Evolutionary conservation across 2,888 invertebrate species (phyloP).

Genomic region (Phytoseiulus persimilis): DNA sequence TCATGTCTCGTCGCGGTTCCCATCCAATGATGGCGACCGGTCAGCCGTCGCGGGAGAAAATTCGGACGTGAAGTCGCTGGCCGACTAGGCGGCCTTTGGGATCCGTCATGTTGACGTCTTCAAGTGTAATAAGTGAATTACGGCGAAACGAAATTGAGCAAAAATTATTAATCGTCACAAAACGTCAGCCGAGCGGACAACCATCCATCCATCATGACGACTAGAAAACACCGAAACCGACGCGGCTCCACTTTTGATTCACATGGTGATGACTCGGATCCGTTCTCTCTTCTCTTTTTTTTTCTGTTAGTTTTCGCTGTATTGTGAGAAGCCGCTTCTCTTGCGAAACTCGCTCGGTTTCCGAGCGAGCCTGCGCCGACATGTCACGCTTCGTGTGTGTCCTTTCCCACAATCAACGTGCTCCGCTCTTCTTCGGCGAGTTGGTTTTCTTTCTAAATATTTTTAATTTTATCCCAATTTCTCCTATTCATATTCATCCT

Average conservation of each 20-base stretch:
- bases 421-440: no score
- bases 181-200: neutral
- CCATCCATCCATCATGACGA: neutral
- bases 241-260: neutral
- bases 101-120: neutral
- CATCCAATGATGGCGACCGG: neutral
- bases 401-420: no score
- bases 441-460: no score
- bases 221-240: neutral
- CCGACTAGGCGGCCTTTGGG: neutral
- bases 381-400: no score
- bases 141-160: neutral
- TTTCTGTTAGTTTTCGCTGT: no score
- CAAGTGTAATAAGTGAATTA: neutral
- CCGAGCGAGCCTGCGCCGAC: no score
- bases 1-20: neutral
- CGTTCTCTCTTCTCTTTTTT: neutral
- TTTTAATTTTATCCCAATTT: no score
- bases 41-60: neutral
- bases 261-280: neutral
- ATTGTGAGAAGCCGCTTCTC: no score
- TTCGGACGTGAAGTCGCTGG: neutral
- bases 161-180: conserved; percentile 5
- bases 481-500: no score
- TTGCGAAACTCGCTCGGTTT: no score